phyloP scores from a whole-genome alignment of 1,140 invertebrate genomes.

The Nebria ingens region DNA sequence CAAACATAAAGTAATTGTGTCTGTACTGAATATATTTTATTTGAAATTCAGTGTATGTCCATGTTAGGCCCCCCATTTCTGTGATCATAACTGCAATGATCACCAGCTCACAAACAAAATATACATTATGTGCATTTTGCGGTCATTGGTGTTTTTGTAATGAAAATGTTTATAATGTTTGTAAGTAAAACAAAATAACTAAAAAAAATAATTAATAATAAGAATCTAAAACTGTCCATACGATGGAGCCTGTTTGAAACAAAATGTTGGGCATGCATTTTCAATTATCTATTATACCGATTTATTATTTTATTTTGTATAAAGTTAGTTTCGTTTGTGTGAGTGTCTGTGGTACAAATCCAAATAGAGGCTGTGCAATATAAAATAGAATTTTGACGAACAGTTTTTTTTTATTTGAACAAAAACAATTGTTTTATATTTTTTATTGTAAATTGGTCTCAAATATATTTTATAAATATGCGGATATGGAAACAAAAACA shows the following conservation, averaged over 20 bases:
- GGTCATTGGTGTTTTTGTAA: slow-evolving; percentile 7
- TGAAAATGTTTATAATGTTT: slow-evolving; percentile 4
- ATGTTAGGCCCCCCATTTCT: too few species aligned
- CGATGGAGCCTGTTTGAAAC: slow-evolving; percentile 1
- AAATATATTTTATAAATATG: slow-evolving; percentile 4
- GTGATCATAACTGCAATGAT: too few species aligned
- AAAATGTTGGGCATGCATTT: background rate
- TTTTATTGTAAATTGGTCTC: background rate
- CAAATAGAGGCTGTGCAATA: slow-evolving; percentile 3
- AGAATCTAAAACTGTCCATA: too few species aligned
- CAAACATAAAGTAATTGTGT: too few species aligned
- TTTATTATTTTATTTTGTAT: background rate
- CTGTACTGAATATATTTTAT: too few species aligned
- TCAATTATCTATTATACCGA: too few species aligned
- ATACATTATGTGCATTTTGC: background rate
- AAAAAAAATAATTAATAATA: background rate
- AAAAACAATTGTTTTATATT: background rate
- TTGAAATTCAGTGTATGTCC: too few species aligned
- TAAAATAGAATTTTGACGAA: background rate
- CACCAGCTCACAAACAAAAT: background rate
- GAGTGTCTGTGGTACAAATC: background rate
- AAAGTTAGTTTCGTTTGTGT: background rate
- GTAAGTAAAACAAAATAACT: slow-evolving; percentile 1
- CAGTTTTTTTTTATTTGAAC: background rate
- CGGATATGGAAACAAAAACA: background rate